Evolutionary conservation across 2,113 vertebrate species (phyloP).

Genomic region (Rhabdornis inornatus): DNA sequence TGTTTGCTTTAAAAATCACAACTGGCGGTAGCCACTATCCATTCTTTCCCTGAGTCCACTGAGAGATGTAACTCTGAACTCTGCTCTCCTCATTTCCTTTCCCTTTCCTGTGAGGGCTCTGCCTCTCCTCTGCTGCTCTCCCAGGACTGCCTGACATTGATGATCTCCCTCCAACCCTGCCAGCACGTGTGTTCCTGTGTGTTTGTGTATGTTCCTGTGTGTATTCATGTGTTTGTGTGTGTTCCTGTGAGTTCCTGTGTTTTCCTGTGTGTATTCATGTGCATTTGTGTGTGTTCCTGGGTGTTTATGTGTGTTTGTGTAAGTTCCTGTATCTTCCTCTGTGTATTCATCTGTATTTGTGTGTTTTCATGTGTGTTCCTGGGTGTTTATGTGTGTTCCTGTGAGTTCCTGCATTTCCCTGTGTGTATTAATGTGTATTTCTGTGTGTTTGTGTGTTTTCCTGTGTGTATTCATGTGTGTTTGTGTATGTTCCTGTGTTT

Average conservation of each 20-base stretch:
- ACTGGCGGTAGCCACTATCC: rapidly evolving
- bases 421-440: too few species aligned
- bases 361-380: neutral
- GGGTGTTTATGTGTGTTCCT: neutral
- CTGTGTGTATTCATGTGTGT: neutral
- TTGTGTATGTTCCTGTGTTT: rapidly evolving
- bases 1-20: neutral
- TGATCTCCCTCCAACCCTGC: rapidly evolving
- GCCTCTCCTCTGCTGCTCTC: neutral
- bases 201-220: neutral
- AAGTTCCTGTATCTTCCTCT: neutral
- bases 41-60: neutral
- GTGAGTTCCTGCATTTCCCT: neutral
- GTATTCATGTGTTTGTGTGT: neutral
- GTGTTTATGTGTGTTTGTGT: neutral
- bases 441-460: too few species aligned
- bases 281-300: too few species aligned
- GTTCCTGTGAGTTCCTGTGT: too few species aligned
- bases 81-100: neutral
- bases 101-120: neutral
- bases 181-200: neutral
- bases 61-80: neutral
- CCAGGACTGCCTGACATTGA: rapidly evolving
- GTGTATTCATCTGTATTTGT: neutral
- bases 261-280: too few species aligned